These are phyloP conservation scores for Turritopsis dohrnii DNA, from an alignment of 30 jellyfish, hydroid and myxozoan genomes.

Conservation along the genomic window DNA sequence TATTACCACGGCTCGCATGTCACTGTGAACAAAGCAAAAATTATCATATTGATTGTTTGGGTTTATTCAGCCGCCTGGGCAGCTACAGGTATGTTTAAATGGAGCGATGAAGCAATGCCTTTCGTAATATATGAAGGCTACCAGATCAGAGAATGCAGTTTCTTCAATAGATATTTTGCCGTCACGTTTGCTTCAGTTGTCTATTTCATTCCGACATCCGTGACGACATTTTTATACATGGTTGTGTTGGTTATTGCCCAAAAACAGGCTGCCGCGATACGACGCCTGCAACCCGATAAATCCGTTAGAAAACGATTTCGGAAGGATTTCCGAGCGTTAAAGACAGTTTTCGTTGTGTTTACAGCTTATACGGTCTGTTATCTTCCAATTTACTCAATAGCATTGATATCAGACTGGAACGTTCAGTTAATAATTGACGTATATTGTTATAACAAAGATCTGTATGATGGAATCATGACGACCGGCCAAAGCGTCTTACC, in stretches of 20 bases:
- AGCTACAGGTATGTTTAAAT: neutral
- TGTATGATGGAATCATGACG: neutral
- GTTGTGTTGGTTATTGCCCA: neutral
- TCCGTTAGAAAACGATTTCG: neutral
- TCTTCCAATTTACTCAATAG: neutral
- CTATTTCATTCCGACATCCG: conserved; percentile 2
- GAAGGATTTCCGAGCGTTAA: conserved; percentile 1
- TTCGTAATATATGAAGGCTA: neutral
- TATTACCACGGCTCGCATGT: neutral
- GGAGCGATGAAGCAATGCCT: neutral
- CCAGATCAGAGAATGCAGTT: neutral
- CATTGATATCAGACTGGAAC: neutral
- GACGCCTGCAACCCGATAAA: neutral
- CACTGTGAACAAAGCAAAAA: neutral
- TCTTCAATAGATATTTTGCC: neutral
- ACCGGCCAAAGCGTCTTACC: neutral
- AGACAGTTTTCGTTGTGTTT: conserved; percentile 1
- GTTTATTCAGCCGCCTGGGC: conserved; percentile 1
- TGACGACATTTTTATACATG: neutral
- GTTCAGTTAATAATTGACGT: neutral
- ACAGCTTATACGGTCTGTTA: conserved; percentile 13
- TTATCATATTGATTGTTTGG: neutral
- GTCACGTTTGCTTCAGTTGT: neutral
- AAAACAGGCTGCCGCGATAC: conserved; percentile 12
- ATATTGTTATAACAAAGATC: neutral